A percentile compares a stretch with the other conserved stretches of the same genome.
phyloP scores from a whole-genome alignment of 2,113 vertebrate species.

The Xenopus laevis region DNA sequence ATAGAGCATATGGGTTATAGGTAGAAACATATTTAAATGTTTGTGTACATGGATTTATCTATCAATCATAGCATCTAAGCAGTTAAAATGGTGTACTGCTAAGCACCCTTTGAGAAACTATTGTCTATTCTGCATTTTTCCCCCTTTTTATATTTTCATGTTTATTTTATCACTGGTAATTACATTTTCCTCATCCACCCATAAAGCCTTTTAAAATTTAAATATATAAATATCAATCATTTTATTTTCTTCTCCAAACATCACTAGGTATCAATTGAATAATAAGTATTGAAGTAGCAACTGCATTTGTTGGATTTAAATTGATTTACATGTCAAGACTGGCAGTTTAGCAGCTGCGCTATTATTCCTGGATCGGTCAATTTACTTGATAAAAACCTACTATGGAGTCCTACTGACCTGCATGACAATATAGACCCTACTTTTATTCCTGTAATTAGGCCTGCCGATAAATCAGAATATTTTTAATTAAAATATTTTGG shows the following conservation, averaged over 20 bases:
- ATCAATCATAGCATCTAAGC: not conserved
- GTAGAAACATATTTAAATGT: no score
- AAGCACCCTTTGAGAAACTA: conserved; percentile 4
- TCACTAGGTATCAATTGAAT: conserved; percentile 81
- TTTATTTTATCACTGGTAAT: conserved; percentile 15
- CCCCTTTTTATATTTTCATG: no score
- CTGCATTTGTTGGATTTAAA: conserved; percentile 83
- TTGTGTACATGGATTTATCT: no score
- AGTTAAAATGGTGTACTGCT: conserved; percentile 19
- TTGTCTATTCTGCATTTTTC: conserved; percentile 16
- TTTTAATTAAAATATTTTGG: conserved; percentile 88
- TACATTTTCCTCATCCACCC: not conserved
- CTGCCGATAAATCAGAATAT: conserved; percentile 79
- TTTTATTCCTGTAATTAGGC: conserved; percentile 81
- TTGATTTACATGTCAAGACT: conserved; percentile 84
- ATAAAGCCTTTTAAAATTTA: conserved; percentile 19
- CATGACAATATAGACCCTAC: conserved; percentile 80
- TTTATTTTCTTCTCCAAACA: conserved; percentile 51
- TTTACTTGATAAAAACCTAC: conserved; percentile 85
- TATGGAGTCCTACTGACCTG: conserved; percentile 80
- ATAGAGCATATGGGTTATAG: no score
- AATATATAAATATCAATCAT: conserved; percentile 24
- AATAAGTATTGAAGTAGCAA: conserved; percentile 82
- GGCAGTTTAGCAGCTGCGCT: conserved; percentile 83
- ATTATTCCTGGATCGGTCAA: conserved; percentile 80